Evolutionary conservation across 2,113 vertebrate genomes (phyloP).

Genomic region (Speoplatyrhinus poulsoni): DNA sequence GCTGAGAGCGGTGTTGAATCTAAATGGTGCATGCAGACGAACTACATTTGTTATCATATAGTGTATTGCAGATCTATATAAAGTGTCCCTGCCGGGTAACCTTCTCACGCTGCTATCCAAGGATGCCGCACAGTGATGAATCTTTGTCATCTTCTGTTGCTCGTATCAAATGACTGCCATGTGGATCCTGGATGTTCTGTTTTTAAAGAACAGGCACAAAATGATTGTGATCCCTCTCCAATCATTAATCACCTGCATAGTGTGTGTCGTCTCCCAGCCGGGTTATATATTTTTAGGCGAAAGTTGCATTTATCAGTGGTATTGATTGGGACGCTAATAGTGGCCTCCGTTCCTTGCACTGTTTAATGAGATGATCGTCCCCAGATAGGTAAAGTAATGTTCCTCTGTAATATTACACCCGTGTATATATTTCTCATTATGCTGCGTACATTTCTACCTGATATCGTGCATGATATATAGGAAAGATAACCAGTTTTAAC

Average conservation of each 20-base stretch:
- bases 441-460: too few relatives aligned
- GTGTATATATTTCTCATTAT: too few relatives aligned
- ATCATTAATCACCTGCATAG: conserved; percentile 53
- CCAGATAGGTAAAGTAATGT: conserved; percentile 50
- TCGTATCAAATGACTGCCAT: conserved; percentile 28
- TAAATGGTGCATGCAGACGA: conserved; percentile 17
- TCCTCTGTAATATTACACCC: conserved; percentile 24
- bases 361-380: conserved; percentile 54
- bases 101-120: conserved; percentile 16
- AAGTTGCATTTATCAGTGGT: conserved; percentile 53
- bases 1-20: conserved; percentile 26
- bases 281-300: conserved; percentile 45
- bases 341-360: conserved; percentile 45
- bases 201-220: background rate
- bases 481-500: too few relatives aligned
- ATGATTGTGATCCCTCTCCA: conserved; percentile 20
- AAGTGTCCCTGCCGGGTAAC: conserved; percentile 4
- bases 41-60: conserved; percentile 16
- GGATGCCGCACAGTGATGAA: conserved; percentile 15
- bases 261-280: conserved; percentile 22
- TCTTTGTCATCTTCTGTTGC: conserved; percentile 18
- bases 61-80: background rate
- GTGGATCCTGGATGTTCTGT: background rate
- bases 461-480: too few relatives aligned
- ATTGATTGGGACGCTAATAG: conserved; percentile 50